Base-by-base conservation (phyloP, 2,797 vertebrate species). In the Phoeniculus purpureus region DNA sequence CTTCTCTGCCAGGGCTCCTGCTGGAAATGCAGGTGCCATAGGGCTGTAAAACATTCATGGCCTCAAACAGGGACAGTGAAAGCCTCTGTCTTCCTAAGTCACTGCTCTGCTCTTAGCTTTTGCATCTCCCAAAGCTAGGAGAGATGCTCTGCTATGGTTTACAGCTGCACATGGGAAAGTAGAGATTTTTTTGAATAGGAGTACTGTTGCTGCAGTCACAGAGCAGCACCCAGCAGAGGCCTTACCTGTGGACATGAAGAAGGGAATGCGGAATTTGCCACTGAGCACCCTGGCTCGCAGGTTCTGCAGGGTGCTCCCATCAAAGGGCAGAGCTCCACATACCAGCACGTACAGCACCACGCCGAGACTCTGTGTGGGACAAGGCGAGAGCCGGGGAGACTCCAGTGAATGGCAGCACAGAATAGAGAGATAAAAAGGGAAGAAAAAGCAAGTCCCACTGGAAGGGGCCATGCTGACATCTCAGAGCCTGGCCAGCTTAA, bases 171-270 rank as follows among this genome's bases (percentile, higher is more conserved):
- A 50, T 4, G 1, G 3, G 60, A 26, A 54, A 62, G 50, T 51
- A 3, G n/a, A 43, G 27, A 32, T 31, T 37, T 58, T 12, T 37
- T 37, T 37, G n/a, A 37, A 37, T 12, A 37, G 37, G 37, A 37
- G 37, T 37, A 12, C 37, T 37, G 37, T 37, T 37, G 37, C 37
- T 37, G 37, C 37, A 37, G 43, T 43, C 13, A 34, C 68, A 22
- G 80, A 55, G 67, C 5, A 0, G 14, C 7, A 5, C 5, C 7
- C 64, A 7, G 47, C 20, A 15, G 23, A 25, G 58, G 7, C 76
- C 96, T 97, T 90, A 98, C 98, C 98, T 97, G 99, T 99, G 96
- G 99, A 99, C 99, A 99, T 99, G 96, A 99, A 99, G 96, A 99
- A 99, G 3, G 99, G 99, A 91, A 99, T 99, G 91, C 99, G 99